These are phyloP conservation scores for Papilio dardanus DNA, from an alignment of 1,140 invertebrate species.

Conservation along the genomic window DNA sequence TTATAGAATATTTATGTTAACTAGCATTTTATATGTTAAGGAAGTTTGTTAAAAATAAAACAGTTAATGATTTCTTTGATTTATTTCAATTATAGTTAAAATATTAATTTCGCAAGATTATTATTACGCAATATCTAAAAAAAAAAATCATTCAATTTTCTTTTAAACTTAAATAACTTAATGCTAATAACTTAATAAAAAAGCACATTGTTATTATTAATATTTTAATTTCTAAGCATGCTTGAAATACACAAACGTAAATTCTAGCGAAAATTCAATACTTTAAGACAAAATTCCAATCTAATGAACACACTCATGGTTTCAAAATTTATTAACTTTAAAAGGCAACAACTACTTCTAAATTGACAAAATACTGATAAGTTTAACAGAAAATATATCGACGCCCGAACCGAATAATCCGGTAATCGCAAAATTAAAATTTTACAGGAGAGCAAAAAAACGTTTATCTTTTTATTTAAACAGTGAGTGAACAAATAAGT, in stretches of 20 bases:
- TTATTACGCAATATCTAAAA: too few species aligned
- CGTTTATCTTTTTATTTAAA: too few species aligned
- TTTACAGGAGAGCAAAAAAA: too few species aligned
- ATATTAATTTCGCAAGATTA: conserved; percentile 26
- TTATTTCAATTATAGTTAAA: conserved; percentile 25
- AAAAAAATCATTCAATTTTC: too few species aligned
- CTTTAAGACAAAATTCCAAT: conserved; percentile 28
- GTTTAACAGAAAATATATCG: too few species aligned
- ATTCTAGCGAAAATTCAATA: conserved; percentile 15
- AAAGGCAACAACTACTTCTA: conserved; percentile 15
- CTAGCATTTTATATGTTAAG: neutral
- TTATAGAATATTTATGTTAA: conserved; percentile 14
- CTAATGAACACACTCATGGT: conserved; percentile 50
- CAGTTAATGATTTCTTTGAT: conserved; percentile 14
- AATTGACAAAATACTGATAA: neutral
- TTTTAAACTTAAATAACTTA: too few species aligned
- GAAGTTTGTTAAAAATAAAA: conserved; percentile 30
- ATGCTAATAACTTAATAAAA: too few species aligned
- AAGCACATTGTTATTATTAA: too few species aligned
- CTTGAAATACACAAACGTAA: conserved; percentile 18
- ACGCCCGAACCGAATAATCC: too few species aligned
- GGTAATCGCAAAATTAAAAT: too few species aligned
- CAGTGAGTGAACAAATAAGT: too few species aligned
- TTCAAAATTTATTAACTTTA: conserved; percentile 27
- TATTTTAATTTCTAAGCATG: too few species aligned